Base-by-base conservation (phyloP, 2,797 vertebrate species). In the Tympanoctomys barrerae region DNA sequence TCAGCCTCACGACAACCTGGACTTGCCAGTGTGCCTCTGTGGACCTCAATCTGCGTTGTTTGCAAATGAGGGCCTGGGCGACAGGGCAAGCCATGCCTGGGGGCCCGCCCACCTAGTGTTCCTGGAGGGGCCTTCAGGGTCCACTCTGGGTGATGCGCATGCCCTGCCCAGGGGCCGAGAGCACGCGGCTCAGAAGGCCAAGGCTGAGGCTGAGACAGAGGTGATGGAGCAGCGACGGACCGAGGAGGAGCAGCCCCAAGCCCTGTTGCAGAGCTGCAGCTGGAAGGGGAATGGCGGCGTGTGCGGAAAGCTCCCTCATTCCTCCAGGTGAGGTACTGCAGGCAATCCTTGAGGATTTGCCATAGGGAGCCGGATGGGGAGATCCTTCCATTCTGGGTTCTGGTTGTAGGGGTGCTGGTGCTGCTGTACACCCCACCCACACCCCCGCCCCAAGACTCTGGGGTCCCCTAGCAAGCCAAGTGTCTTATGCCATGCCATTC, bases 291-390 rank as follows among this genome's bases (percentile, higher is more conserved):
- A 73, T 1, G 78, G 95, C 46, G 28, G 61, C 1, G 5, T 46
- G 62, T 61, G 83, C 70, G 49, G 19, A 18, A 89, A 86, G 70
- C 52, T 59, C 39, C 78, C 86, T 0, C 18, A 62, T 73, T 64
- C 93, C 0, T 0, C 68, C 89, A 96, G 96, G 95, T 96, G 86
- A 96, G 93, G 89, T 18, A 19, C 33, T 71, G 80, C 6, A 6
- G 52, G 88, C 61, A 73, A 81, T 13, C 6, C 13, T 61, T 2
- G 6, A 46, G 59, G 57, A n/a, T 16, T n/a, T 14, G 42, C 75
- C 36, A 22, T 26, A 28, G 8, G 3, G 26, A 28, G 62, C 36
- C 0, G 11, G n/a, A 4, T 19, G 73, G 1, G 22, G 46, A 89
- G 66, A 28, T 4, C 22, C 54, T 36, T 42, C 33, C 18, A 21